A percentile compares a stretch with the other conserved stretches of the same genome.
These are phyloP conservation scores for Pipistrellus pygmaeus DNA, from an alignment of 2,797 vertebrate genomes.

Conservation along the genomic window DNA sequence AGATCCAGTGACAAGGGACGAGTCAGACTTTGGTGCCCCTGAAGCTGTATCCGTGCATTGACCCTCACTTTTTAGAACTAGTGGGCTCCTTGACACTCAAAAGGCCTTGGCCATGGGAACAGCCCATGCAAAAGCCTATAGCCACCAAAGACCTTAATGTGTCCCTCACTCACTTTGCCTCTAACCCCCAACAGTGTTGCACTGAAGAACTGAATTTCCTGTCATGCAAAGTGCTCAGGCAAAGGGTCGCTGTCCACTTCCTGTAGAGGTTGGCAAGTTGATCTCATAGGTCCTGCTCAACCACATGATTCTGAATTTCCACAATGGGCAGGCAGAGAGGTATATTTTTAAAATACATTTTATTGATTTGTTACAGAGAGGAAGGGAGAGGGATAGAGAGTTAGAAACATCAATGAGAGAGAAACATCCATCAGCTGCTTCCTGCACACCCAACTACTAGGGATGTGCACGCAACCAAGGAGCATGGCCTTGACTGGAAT, in stretches of 20 bases:
- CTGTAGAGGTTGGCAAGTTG: not conserved
- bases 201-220: not conserved
- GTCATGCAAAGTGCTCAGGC: not conserved
- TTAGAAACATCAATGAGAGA: no score
- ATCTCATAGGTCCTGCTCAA: not conserved
- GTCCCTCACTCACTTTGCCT: not conserved
- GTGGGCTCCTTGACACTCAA: not conserved
- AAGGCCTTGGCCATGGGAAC: not conserved
- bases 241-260: not conserved
- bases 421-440: no score
- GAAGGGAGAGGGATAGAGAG: no score
- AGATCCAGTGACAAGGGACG: not conserved
- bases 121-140: not conserved
- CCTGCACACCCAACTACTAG: no score
- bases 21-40: not conserved
- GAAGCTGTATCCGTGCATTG: not conserved
- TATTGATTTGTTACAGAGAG: no score
- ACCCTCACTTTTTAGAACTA: not conserved
- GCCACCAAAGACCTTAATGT: not conserved
- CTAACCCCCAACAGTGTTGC: not conserved
- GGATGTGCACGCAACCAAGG: no score
- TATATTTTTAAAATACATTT: conserved; percentile 65
- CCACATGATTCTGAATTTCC: conserved; percentile 64
- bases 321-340: not conserved
- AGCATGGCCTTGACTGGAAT: no score